Conservation (phyloP, 2,888 invertebrate genomes). For the Cheilosia soror region DNA sequence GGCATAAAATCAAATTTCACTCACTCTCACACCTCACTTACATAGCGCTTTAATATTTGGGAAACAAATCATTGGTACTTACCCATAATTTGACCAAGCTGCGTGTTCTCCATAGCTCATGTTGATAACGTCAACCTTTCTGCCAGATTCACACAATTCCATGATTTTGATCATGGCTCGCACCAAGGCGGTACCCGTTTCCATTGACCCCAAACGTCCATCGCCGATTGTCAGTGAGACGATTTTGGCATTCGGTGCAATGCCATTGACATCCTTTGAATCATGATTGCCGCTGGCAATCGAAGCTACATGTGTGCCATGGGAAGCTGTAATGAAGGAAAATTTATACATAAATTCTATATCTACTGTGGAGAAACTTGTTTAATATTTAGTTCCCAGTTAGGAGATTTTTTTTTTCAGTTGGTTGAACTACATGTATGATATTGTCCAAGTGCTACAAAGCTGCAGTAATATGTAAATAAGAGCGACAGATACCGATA, state of each 20-base stretch:
- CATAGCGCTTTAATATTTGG: background rate
- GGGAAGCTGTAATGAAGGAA: slow-evolving; percentile 88
- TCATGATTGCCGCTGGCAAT: slow-evolving; percentile 96
- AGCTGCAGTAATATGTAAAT: slow-evolving; percentile 43
- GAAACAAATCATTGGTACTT: slow-evolving; percentile 79
- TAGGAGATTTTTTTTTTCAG: background rate
- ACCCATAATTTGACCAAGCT: slow-evolving; percentile 96
- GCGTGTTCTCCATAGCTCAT: slow-evolving; percentile 99
- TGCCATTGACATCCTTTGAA: slow-evolving; percentile 94
- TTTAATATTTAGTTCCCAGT: background rate
- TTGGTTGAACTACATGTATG: no score
- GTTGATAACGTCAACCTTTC: slow-evolving; percentile 94
- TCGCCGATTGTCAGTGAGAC: slow-evolving; percentile 97
- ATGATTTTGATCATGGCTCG: slow-evolving; percentile 95
- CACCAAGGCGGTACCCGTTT: slow-evolving; percentile 96
- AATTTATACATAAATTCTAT: slow-evolving; percentile 24
- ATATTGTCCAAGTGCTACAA: no score
- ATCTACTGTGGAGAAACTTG: background rate
- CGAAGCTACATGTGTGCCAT: slow-evolving; percentile 98
- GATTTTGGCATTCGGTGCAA: slow-evolving; percentile 98
- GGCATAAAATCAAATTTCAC: background rate
- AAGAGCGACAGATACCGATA: background rate
- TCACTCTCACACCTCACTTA: slow-evolving; percentile 26
- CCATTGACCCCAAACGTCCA: slow-evolving; percentile 96
- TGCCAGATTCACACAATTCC: slow-evolving; percentile 86